A percentile compares a stretch with the other conserved stretches of the same genome.
These are phyloP conservation scores for Dendrolimus kikuchii DNA, from an alignment of 1,140 invertebrate genomes.

Conservation along the genomic window DNA sequence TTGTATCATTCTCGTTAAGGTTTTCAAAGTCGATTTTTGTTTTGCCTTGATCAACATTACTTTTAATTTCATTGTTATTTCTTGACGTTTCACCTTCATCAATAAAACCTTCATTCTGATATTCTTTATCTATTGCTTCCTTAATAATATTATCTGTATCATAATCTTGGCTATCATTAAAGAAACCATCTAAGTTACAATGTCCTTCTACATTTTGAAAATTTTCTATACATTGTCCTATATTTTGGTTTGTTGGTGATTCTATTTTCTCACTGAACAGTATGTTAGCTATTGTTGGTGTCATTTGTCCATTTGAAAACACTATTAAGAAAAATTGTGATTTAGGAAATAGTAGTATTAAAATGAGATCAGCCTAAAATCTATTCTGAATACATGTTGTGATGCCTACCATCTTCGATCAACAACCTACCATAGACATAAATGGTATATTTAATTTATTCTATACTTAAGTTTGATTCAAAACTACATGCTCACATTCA, in stretches of 20 bases:
- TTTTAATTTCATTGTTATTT: constrained; percentile 3
- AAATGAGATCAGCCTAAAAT: too few species aligned
- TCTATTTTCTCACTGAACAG: constrained; percentile 41
- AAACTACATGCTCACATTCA: too few species aligned
- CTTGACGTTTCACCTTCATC: constrained; percentile 6
- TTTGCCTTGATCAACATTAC: not conserved
- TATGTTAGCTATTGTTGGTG: constrained; percentile 50
- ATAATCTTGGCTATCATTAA: constrained; percentile 17
- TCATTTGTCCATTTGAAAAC: constrained; percentile 23
- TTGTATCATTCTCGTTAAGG: not conserved
- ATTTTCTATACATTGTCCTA: constrained; percentile 13
- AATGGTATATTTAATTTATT: too few species aligned
- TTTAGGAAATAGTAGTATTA: not conserved
- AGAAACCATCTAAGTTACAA: constrained; percentile 36
- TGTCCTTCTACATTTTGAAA: constrained; percentile 20
- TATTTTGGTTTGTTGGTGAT: constrained; percentile 6
- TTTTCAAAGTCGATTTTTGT: too few species aligned
- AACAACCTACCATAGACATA: too few species aligned
- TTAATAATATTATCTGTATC: constrained; percentile 1
- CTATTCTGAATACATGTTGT: too few species aligned
- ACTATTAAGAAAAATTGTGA: constrained; percentile 11
- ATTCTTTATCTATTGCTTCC: constrained; percentile 1
- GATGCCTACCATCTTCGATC: too few species aligned
- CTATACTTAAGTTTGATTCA: too few species aligned
- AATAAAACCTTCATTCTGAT: constrained; percentile 8